phyloP scores from a whole-genome alignment of 2,797 vertebrate species.

The Manis javanica region DNA sequence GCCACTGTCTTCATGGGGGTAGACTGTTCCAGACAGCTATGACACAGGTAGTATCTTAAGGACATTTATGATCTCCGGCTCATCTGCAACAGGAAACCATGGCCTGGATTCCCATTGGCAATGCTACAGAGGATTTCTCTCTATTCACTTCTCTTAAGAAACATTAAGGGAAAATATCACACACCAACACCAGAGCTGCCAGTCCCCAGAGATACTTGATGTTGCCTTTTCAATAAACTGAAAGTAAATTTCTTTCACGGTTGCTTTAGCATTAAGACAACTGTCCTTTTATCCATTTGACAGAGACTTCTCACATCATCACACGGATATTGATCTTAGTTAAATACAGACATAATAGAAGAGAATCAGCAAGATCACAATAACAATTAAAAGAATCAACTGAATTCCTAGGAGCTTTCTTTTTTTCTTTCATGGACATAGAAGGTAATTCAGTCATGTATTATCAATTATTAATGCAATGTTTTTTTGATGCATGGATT shows the following conservation, averaged over 20 bases:
- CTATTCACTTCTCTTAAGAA: not conserved
- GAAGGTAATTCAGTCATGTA: not conserved
- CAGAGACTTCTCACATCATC: not conserved
- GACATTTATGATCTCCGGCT: not conserved
- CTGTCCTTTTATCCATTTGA: not conserved
- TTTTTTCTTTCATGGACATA: conserved; percentile 25
- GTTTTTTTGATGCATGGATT: conserved; percentile 3
- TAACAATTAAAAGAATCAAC: not conserved
- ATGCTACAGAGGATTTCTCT: not conserved
- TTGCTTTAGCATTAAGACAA: conserved; percentile 10
- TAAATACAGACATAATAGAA: not conserved
- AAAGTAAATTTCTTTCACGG: conserved; percentile 25
- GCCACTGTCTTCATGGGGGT: not conserved
- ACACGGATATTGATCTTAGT: not conserved
- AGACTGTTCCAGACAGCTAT: not conserved
- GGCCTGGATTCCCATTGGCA: not conserved
- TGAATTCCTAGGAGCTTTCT: not conserved
- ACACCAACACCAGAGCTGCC: not conserved
- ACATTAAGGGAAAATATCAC: not conserved
- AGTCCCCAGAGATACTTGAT: not conserved
- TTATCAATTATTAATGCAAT: conserved; percentile 36
- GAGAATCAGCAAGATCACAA: not conserved
- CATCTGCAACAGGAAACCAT: not conserved
- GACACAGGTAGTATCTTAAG: not conserved
- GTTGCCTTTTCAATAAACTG: conserved; percentile 9